Percentiles rank a stretch among this genome's conserved stretches.
phyloP scores from a whole-genome alignment of 2,113 vertebrate genomes.

The Dipodomys spectabilis region DNA sequence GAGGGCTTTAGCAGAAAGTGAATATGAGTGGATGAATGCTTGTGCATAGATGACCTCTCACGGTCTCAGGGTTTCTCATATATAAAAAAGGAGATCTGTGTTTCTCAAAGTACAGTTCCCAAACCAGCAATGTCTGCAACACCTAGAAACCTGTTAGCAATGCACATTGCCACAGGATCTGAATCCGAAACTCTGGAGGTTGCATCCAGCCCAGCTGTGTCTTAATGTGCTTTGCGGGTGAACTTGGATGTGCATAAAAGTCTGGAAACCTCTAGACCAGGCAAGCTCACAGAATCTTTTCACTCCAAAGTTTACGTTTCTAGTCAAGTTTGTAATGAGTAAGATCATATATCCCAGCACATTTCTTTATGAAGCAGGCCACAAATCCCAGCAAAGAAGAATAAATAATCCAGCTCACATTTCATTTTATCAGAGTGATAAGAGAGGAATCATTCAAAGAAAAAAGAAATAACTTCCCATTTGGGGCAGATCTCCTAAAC shows the following conservation, averaged over 20 bases:
- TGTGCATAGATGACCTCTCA: not conserved
- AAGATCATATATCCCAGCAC: not conserved
- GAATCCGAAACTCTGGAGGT: not conserved
- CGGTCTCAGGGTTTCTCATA: not conserved
- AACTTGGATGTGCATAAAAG: not conserved
- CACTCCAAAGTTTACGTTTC: not conserved
- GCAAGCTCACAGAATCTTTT: not conserved
- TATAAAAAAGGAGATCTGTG: not conserved
- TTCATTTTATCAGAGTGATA: slow-evolving; percentile 2
- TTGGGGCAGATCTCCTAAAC: not conserved
- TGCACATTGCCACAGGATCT: not conserved
- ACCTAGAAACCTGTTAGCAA: not conserved
- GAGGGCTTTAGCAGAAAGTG: not conserved
- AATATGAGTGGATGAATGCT: not conserved
- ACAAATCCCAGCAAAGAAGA: not conserved
- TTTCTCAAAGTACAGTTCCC: not conserved
- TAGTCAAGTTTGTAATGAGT: not conserved
- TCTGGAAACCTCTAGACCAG: not conserved
- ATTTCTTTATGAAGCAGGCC: not conserved
- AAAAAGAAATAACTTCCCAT: slow-evolving; percentile 31
- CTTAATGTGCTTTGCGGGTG: rapidly evolving
- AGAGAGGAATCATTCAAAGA: slow-evolving; percentile 23
- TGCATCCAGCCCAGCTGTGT: not conserved
- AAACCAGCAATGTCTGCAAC: not conserved
- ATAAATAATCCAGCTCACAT: not conserved